A percentile compares a stretch with the other conserved stretches of the same genome.
These are phyloP conservation scores for Atta colombica DNA, from an alignment of 1,140 invertebrate genomes.

Conservation along the genomic window DNA sequence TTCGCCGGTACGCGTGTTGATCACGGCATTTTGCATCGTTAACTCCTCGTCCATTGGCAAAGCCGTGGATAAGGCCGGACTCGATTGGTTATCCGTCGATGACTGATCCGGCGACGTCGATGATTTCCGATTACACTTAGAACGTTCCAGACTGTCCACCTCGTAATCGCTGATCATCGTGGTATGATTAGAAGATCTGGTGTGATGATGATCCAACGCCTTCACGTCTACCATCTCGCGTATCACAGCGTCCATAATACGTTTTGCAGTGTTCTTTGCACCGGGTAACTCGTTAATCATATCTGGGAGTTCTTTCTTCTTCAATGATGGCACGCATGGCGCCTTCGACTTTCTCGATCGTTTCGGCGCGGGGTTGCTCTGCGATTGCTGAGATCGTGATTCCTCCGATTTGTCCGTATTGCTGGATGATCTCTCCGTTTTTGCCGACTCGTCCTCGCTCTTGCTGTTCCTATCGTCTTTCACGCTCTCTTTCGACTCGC, in stretches of 20 bases:
- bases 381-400: neutral
- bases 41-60: slow-evolving; percentile 92
- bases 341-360: slow-evolving; percentile 61
- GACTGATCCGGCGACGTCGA: slow-evolving; percentile 88
- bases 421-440: slow-evolving; percentile 38
- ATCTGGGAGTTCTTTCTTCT: slow-evolving; percentile 77
- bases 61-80: slow-evolving; percentile 90
- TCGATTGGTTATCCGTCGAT: slow-evolving; percentile 87
- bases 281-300: slow-evolving; percentile 83
- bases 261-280: slow-evolving; percentile 80
- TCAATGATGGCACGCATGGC: slow-evolving; percentile 17
- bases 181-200: slow-evolving; percentile 42
- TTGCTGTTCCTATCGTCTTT: neutral
- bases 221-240: slow-evolving; percentile 86
- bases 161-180: slow-evolving; percentile 88
- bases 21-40: slow-evolving; percentile 91
- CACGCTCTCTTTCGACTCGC: neutral
- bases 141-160: slow-evolving; percentile 92
- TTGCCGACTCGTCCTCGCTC: slow-evolving; percentile 22
- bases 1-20: slow-evolving; percentile 87
- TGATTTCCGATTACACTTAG: slow-evolving; percentile 85
- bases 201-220: slow-evolving; percentile 79
- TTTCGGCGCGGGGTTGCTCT: slow-evolving; percentile 6
- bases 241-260: slow-evolving; percentile 87
- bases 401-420: slow-evolving; percentile 20